Percentiles rank a stretch among this genome's conserved stretches.
Conservation (phyloP, 2,797 vertebrate genomes). For the Macropodus opercularis region DNA sequence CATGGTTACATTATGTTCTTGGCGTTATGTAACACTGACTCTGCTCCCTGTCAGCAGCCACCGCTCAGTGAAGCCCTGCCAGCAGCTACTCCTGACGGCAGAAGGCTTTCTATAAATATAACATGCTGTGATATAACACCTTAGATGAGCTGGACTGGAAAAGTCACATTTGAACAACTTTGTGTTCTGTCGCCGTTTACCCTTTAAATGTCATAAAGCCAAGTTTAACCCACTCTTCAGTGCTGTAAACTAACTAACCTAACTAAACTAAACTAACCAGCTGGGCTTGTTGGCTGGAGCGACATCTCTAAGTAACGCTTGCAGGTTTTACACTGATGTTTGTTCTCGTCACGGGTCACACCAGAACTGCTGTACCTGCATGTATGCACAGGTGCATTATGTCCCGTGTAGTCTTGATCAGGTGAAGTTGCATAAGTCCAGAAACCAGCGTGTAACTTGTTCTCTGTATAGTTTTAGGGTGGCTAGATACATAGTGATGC, state of each 20-base stretch:
- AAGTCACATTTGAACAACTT: slow-evolving; percentile 17
- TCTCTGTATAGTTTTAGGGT: neutral
- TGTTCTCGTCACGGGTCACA: too few species aligned
- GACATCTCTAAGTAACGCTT: accelerated
- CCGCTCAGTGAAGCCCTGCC: neutral
- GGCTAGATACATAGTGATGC: neutral
- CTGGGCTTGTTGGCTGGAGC: neutral
- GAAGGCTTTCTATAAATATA: too few species aligned
- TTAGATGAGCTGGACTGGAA: accelerated
- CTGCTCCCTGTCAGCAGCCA: too few species aligned
- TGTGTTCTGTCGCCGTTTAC: slow-evolving; percentile 52
- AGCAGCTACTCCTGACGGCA: neutral
- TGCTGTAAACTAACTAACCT: neutral
- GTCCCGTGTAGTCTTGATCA: neutral
- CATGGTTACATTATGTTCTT: slow-evolving; percentile 1
- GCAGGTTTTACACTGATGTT: neutral
- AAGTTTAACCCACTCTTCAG: neutral
- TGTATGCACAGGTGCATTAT: neutral
- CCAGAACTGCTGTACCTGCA: too few species aligned
- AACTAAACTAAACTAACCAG: neutral
- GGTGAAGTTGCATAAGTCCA: neutral
- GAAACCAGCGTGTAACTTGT: neutral
- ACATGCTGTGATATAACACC: neutral
- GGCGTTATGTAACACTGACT: slow-evolving; percentile 36
- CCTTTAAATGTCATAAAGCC: slow-evolving; percentile 33